Evolutionary conservation across 2,888 invertebrate species (phyloP).

Genomic region (Hipparchia semele): DNA sequence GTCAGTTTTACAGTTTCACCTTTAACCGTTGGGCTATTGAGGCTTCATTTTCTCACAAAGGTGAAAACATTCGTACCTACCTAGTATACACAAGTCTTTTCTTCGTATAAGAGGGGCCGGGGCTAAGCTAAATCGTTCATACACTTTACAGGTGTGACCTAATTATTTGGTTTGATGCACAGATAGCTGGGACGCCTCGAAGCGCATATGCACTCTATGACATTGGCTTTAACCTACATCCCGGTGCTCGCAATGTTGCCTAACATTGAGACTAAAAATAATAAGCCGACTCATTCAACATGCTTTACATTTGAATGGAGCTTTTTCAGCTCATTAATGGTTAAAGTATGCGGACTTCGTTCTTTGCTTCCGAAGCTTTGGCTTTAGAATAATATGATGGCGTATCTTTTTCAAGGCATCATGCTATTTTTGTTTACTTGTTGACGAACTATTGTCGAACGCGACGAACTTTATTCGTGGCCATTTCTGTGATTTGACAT

Average conservation of each 20-base stretch:
- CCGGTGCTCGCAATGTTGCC: slow-evolving; percentile 19
- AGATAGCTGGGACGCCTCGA: slow-evolving; percentile 8
- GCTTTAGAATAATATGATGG: neutral
- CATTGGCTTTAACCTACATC: slow-evolving; percentile 40
- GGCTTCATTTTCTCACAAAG: too few species aligned
- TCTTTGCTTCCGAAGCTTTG: slow-evolving; percentile 7
- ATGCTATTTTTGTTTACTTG: neutral
- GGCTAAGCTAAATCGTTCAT: neutral
- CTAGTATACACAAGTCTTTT: too few species aligned
- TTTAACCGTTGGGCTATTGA: too few species aligned
- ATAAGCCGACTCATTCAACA: slow-evolving; percentile 31
- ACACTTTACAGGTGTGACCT: slow-evolving; percentile 5
- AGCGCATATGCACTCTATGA: slow-evolving; percentile 26
- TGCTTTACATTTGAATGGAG: slow-evolving; percentile 29
- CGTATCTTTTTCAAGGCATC: neutral
- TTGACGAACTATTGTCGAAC: neutral
- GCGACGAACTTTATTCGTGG: too few species aligned
- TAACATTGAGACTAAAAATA: slow-evolving; percentile 38
- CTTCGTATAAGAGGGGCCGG: too few species aligned
- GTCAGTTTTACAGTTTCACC: too few species aligned
- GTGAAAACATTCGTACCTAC: too few species aligned
- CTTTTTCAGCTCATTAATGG: slow-evolving; percentile 21
- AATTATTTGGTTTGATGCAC: slow-evolving; percentile 4
- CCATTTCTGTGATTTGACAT: too few species aligned
- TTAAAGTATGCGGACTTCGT: neutral